A percentile compares a stretch with the other conserved stretches of the same genome.
Conservation (phyloP, 2,888 invertebrate species). For the Conus canariensis region DNA sequence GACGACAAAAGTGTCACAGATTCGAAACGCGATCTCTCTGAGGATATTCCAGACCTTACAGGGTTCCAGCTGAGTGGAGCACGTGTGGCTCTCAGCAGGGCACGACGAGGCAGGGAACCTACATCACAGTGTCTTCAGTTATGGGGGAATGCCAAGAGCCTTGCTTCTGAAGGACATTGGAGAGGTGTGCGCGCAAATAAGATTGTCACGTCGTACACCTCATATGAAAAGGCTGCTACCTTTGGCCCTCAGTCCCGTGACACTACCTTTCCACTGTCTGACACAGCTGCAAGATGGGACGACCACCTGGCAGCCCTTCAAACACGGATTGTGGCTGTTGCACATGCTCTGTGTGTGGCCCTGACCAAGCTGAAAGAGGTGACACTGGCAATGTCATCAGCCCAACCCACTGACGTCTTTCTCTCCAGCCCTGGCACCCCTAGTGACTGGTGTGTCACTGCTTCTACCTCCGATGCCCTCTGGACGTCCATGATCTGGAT, state of each 20-base stretch:
- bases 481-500: too few species aligned
- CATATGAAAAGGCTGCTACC: neutral
- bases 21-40: neutral
- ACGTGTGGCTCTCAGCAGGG: neutral
- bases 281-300: neutral
- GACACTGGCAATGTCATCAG: neutral
- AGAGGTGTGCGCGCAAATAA: neutral
- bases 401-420: too few species aligned
- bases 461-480: too few species aligned
- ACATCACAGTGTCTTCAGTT: neutral
- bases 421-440: too few species aligned
- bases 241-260: neutral
- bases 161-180: neutral
- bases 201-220: neutral
- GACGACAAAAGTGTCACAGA: neutral
- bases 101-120: too few species aligned
- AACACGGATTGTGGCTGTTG: neutral
- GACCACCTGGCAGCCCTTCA: neutral
- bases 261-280: neutral
- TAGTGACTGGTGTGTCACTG: neutral
- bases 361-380: neutral
- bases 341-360: neutral
- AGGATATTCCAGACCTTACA: neutral
- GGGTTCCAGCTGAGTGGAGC: neutral
- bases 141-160: neutral